Base-by-base conservation (phyloP, 2,113 vertebrate genomes). In the Gallinago paraguaiae region DNA sequence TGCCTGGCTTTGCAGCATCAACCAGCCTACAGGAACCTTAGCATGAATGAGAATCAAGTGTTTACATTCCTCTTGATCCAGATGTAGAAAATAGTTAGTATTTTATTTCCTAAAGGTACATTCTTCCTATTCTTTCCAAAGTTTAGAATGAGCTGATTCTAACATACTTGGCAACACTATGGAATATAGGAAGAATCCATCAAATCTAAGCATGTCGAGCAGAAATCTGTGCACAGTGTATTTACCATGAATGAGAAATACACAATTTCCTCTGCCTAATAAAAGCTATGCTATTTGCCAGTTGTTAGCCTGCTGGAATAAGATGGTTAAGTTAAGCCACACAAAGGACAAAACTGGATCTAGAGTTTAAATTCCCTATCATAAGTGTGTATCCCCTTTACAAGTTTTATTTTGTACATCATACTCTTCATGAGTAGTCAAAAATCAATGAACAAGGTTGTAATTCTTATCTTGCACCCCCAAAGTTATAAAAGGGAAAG, bases 371-470 rank as follows among this genome's bases (percentile, higher is more conserved):
- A 60, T 10, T 60, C 16, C 13, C 56, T 57, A 78, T 18, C 11
- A 86, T 95, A 79, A 85, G 56, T 48, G 48, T 48, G 48, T 48
- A 48, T 23, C 48, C 6, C 86, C 46, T 85, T 83, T 69, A 4
- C 27, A 79, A 68, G 8, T 93, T 85, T 80, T 59, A 65, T 84
- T 80, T 87, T 96, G 31, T 95, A 81, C 14, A 69, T 72, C 27
- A 75, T 77, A 48, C 22, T 81, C 25, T 56, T 68, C 46, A 59
- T 41, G 25, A 45, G 69, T 45, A 84, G 35, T 72, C 25, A 95
- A 95, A 95, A 97, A 93, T 80, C 86, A 95, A 10, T 89, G 31
- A 93, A 92, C 13, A 37, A 65, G 19, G 48, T 85, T 96, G 46
- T 15, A 71, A 79, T 86, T 94, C 37, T 91, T 77, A 86, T 74